phyloP scores from a whole-genome alignment of 2,888 invertebrate species.

The Microplitis deprimator region DNA sequence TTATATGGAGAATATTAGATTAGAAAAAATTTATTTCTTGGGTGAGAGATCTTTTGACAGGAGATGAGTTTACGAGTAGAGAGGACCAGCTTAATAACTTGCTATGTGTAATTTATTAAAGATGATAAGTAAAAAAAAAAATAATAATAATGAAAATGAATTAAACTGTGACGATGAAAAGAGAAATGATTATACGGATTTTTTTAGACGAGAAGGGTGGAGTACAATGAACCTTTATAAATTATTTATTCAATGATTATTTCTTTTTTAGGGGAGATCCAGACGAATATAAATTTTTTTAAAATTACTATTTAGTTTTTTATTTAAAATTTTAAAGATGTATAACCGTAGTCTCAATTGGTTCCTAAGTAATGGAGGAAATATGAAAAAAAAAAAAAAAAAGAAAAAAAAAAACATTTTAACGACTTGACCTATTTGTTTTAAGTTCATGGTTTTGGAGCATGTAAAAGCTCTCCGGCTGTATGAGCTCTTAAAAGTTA shows the following conservation, averaged over 20 bases:
- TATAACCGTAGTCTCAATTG: background rate
- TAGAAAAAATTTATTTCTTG: no score
- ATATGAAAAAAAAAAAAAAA: background rate
- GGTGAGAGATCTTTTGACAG: no score
- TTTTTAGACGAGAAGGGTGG: background rate
- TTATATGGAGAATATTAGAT: no score
- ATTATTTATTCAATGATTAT: background rate
- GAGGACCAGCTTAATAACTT: background rate
- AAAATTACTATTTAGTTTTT: no score
- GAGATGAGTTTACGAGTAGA: background rate
- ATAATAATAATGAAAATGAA: background rate
- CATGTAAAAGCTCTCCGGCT: no score
- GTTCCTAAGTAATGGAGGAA: background rate
- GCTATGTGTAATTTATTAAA: background rate
- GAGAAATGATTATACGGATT: background rate
- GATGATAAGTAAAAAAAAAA: background rate
- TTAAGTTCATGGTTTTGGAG: background rate
- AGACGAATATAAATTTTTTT: no score
- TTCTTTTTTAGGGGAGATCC: background rate
- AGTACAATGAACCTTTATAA: background rate
- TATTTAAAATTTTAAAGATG: no score
- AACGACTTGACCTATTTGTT: conserved; percentile 4
- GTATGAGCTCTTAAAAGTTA: background rate
- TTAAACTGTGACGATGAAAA: background rate
- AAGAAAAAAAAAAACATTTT: background rate